Percentiles rank a stretch among this genome's conserved stretches.
phyloP scores from a whole-genome alignment of 1,140 invertebrate species.

The Doryteuthis pealeii region DNA sequence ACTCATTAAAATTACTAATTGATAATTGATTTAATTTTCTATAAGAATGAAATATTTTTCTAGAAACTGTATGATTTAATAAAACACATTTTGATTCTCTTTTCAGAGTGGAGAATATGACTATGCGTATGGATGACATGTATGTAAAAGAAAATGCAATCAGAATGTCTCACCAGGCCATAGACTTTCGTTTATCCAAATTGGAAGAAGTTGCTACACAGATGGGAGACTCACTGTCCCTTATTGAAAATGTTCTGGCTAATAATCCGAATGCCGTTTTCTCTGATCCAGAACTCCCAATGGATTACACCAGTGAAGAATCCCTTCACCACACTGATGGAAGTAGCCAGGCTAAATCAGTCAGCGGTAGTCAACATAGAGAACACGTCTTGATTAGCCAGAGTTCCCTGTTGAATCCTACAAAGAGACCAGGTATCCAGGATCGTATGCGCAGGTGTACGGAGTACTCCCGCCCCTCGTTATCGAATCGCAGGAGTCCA shows the following conservation, averaged over 20 bases:
- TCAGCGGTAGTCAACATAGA: background rate
- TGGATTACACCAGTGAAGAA: slow-evolving; percentile 14
- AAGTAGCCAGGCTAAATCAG: slow-evolving; percentile 9
- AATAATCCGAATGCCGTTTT: background rate
- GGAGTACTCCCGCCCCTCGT: background rate
- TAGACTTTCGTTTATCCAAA: slow-evolving; percentile 84
- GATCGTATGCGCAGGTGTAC: background rate
- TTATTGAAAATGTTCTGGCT: slow-evolving; percentile 19
- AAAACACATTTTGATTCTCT: slow-evolving; percentile 13
- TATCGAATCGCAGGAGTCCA: background rate
- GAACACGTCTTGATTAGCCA: background rate
- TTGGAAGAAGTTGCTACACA: slow-evolving; percentile 71
- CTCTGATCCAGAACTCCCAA: slow-evolving; percentile 19
- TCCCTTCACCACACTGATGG: slow-evolving; percentile 24
- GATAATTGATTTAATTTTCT: no score
- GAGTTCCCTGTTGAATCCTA: background rate
- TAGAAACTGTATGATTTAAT: no score
- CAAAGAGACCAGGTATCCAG: background rate
- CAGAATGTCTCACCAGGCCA: slow-evolving; percentile 73
- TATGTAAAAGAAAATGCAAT: slow-evolving; percentile 87
- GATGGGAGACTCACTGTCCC: slow-evolving; percentile 31
- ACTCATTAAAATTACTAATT: no score
- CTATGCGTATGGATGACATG: slow-evolving; percentile 79
- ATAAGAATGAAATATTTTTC: no score
- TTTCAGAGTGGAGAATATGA: slow-evolving; percentile 79